Evolutionary conservation across 2,797 vertebrate species (phyloP), one percentile per base, ranked within the genome.

Genomic region (Phrynocephalus guinanensis): DNA sequence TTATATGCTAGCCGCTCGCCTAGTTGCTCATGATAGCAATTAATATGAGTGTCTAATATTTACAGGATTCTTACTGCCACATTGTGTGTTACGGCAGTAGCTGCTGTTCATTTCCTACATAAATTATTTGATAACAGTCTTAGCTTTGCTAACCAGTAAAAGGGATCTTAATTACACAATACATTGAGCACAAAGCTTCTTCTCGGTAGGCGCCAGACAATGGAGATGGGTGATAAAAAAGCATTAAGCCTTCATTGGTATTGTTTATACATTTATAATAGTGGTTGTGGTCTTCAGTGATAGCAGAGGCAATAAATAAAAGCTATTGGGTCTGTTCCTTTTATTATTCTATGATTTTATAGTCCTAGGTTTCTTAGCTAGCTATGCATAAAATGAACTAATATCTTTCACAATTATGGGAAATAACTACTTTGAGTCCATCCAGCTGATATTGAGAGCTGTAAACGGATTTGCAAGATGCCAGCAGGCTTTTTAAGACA

Each of bases 81-180:
- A 91, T 95, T 95, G 92, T 89, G 90, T 87, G 30, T 91, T 90
- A 92, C 82, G 84, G 79, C 81, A 70, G 50, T 89, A 83, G 90
- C 70, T 88, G 26, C 90, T 84, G 93, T 84, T 88, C 28, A 6
- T 92, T 93, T 90, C 92, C 87, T 94, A 90, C 89, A 92, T 94
- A 96, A 96, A 95, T 96, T 95, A 93, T 89, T 89, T 93, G 93
- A 92, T 95, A 96, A 96, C 91, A 88, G 94, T 93, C 92, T 88
- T 83, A 28, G 70, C 86, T 89, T 94, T 92, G 80, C 90, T 95
- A 95, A 93, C 95, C 93, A 93, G 94, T 95, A 94, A 97, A 82
- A 96, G 96, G 82, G 88, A 88, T 90, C 93, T 94, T 98, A 97
- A 98, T 97, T 97, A 96, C 92, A 93, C 93, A 93, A 94, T 73